phyloP scores from a whole-genome alignment of 2,888 invertebrate species.

The Drosophila engyochracea region DNA sequence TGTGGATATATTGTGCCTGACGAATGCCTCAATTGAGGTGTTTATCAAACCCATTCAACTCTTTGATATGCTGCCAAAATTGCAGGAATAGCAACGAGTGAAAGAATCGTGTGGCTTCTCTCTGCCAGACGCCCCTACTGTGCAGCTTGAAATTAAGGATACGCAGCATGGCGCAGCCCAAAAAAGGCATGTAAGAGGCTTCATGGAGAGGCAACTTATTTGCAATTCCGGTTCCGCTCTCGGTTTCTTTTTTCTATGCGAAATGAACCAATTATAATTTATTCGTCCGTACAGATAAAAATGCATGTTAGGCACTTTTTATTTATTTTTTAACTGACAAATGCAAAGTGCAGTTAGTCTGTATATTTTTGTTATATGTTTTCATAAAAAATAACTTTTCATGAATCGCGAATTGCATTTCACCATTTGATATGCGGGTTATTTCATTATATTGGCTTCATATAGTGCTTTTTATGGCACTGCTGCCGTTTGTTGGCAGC shows the following conservation, averaged over 20 bases:
- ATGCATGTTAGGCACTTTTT: background rate
- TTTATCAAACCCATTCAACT: constrained; percentile 59
- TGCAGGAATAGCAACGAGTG: constrained; percentile 5
- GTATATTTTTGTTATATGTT: background rate
- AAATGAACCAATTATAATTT: constrained; percentile 4
- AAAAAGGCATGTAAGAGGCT: background rate
- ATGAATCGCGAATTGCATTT: constrained; percentile 28
- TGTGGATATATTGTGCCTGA: constrained; percentile 29
- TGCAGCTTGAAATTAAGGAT: constrained; percentile 34
- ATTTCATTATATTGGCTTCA: constrained; percentile 65
- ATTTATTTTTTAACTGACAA: background rate
- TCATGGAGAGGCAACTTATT: constrained; percentile 16
- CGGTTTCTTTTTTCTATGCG: background rate
- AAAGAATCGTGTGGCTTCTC: constrained; percentile 6
- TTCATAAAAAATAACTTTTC: constrained; percentile 2
- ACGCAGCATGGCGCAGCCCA: constrained; percentile 24
- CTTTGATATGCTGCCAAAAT: constrained; percentile 48
- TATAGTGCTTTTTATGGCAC: constrained; percentile 22
- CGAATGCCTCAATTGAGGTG: constrained; percentile 31
- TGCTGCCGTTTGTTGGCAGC: constrained; percentile 29
- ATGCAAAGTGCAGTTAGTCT: background rate
- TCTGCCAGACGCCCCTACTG: constrained; percentile 20
- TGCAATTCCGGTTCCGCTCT: constrained; percentile 13
- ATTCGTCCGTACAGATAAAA: background rate
- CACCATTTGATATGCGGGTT: constrained; percentile 41